phyloP scores from a whole-genome alignment of 2,113 vertebrate genomes.

The Megaleporinus macrocephalus region DNA sequence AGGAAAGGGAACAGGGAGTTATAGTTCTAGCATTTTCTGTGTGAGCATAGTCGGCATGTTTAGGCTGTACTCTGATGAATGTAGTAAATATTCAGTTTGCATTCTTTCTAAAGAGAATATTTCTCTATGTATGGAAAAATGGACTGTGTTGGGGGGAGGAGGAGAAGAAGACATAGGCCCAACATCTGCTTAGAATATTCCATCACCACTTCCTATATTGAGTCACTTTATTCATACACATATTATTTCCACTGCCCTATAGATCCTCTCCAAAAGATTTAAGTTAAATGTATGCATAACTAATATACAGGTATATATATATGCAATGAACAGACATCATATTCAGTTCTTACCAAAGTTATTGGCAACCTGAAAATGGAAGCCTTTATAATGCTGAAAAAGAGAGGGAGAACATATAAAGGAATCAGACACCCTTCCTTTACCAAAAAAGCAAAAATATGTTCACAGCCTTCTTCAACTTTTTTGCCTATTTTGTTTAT shows the following conservation, averaged over 20 bases:
- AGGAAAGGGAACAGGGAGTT: background rate
- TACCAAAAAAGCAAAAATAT: too few species aligned
- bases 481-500: too few species aligned
- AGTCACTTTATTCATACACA: background rate
- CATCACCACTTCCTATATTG: slow-evolving; percentile 22
- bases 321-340: background rate
- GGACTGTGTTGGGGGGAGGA: background rate
- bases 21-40: too few species aligned
- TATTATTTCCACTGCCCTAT: background rate
- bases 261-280: background rate
- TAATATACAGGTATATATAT: too few species aligned
- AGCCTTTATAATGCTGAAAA: too few species aligned
- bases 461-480: too few species aligned
- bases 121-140: background rate
- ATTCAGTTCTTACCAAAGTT: background rate
- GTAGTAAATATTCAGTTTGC: background rate
- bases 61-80: background rate
- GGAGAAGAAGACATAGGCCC: background rate
- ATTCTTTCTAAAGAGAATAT: background rate
- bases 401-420: too few species aligned
- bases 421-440: too few species aligned
- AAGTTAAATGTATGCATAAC: background rate
- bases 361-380: too few species aligned
- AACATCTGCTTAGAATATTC: background rate
- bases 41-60: background rate